These are phyloP conservation scores for Corynorhinus townsendii DNA, from an alignment of 2,113 vertebrate species.

Conservation along the genomic window DNA sequence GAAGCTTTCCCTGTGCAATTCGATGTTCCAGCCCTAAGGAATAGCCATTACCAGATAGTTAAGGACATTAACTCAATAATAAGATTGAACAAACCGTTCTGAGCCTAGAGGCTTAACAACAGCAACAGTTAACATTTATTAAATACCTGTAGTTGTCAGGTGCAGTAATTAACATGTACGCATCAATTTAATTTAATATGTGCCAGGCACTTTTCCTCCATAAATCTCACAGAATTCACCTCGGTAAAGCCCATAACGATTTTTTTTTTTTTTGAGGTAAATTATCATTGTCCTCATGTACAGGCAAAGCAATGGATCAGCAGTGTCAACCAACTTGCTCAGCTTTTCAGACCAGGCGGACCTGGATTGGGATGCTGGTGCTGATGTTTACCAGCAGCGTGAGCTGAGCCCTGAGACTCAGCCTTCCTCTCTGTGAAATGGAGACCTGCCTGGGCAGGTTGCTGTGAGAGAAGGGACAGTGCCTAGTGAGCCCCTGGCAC, in stretches of 20 bases:
- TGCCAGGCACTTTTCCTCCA: not conserved
- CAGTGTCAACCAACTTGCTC: not conserved
- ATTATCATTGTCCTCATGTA: not conserved
- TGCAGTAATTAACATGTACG: not conserved
- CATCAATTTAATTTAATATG: not conserved
- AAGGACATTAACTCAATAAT: not conserved
- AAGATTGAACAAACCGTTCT: constrained; percentile 1
- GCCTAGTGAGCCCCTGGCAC: not conserved
- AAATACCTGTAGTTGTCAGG: constrained; percentile 1
- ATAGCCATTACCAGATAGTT: not conserved
- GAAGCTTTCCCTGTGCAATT: not conserved
- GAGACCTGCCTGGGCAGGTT: not conserved
- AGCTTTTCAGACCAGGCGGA: not conserved
- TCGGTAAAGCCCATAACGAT: not conserved
- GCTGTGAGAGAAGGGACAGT: not conserved
- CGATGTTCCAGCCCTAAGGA: constrained; percentile 20
- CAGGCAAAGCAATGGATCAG: not conserved
- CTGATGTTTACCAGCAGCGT: not conserved
- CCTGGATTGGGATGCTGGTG: not conserved
- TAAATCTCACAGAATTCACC: not conserved
- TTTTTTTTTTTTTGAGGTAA: not conserved
- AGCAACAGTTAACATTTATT: not conserved
- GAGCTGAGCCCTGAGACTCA: not conserved
- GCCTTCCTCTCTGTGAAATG: not conserved
- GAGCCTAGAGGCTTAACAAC: not conserved